Conservation (phyloP, 2,888 invertebrate species). For the Dexiosoma caninum region DNA sequence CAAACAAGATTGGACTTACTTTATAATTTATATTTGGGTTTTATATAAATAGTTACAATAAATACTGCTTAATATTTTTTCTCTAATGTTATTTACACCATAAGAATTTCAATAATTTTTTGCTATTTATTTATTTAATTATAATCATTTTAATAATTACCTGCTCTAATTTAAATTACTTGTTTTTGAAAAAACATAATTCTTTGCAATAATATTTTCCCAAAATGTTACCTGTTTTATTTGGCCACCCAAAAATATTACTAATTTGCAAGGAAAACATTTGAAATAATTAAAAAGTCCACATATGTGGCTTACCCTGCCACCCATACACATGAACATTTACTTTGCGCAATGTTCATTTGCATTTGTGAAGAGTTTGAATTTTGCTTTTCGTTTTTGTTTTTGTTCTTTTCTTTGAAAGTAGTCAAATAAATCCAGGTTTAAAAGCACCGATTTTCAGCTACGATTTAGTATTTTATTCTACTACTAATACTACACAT, state of each 20-base stretch:
- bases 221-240: constrained; percentile 57
- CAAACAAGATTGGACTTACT: neutral
- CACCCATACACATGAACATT: neutral
- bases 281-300: constrained; percentile 5
- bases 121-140: neutral
- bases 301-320: too few relatives aligned
- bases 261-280: neutral
- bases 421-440: constrained; percentile 77
- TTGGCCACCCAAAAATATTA: constrained; percentile 37
- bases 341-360: neutral
- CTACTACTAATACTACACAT: constrained; percentile 67
- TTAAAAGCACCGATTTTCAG: constrained; percentile 79
- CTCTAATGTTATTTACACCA: constrained; percentile 23
- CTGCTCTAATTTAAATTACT: constrained; percentile 26
- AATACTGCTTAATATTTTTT: constrained; percentile 53
- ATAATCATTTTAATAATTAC: constrained; percentile 32
- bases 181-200: constrained; percentile 62
- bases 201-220: constrained; percentile 63
- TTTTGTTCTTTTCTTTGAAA: constrained; percentile 9
- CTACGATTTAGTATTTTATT: constrained; percentile 73
- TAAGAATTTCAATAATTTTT: constrained; percentile 28
- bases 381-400: too few relatives aligned
- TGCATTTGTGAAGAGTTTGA: neutral
- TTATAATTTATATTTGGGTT: constrained; percentile 13
- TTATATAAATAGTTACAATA: constrained; percentile 42